These are phyloP conservation scores for Coenonympha glycerion DNA, from an alignment of 2,888 invertebrate genomes.

Conservation along the genomic window DNA sequence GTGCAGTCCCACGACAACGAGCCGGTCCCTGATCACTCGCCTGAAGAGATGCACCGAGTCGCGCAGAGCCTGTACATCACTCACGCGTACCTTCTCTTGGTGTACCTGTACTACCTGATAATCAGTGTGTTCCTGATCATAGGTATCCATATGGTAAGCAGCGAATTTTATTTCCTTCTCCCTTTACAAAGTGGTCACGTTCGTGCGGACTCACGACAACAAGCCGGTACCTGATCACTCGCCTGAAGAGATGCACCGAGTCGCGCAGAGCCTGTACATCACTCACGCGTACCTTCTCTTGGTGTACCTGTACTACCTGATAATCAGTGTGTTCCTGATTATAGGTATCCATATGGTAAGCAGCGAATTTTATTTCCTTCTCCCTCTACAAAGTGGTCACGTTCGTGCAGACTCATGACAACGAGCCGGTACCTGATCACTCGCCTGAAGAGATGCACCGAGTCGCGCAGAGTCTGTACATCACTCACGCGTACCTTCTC, in stretches of 20 bases:
- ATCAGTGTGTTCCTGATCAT: conserved; percentile 51
- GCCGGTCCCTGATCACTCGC: conserved; percentile 38
- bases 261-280: conserved; percentile 51
- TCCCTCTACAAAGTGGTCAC: conserved; percentile 46
- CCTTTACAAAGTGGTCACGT: conserved; percentile 45
- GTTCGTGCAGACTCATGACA: conserved; percentile 38
- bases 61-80: conserved; percentile 54
- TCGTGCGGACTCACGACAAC: conserved; percentile 36
- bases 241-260: conserved; percentile 39
- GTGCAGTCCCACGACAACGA: conserved; percentile 37
- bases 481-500: conserved; percentile 53
- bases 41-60: conserved; percentile 39
- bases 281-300: conserved; percentile 51
- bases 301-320: conserved; percentile 47
- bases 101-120: conserved; percentile 46
- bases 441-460: conserved; percentile 41
- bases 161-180: conserved; percentile 38
- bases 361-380: conserved; percentile 34
- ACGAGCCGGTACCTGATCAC: conserved; percentile 37
- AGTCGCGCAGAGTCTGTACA: conserved; percentile 47
- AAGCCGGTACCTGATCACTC: conserved; percentile 39
- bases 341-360: conserved; percentile 57
- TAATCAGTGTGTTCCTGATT: conserved; percentile 49
- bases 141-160: conserved; percentile 55
- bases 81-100: conserved; percentile 50